phyloP scores from a whole-genome alignment of 2,888 invertebrate species.

The Pandemis cinnamomeana region DNA sequence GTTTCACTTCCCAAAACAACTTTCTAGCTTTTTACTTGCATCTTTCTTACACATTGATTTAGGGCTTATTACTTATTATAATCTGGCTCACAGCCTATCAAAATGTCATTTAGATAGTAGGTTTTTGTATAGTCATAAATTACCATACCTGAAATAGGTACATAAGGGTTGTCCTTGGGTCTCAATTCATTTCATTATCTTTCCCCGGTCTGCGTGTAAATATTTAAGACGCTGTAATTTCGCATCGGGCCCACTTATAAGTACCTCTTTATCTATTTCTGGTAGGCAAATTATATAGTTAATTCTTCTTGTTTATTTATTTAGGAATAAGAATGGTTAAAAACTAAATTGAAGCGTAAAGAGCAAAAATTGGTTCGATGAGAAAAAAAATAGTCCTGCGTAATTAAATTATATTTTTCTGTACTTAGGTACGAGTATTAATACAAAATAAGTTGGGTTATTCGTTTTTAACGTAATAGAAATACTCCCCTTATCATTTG shows the following conservation, averaged over 20 bases:
- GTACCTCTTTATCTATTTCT: not conserved
- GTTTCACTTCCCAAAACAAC: not conserved
- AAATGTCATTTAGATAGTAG: not conserved
- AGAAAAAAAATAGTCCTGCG: not conserved
- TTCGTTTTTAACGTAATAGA: not conserved
- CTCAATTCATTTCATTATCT: not conserved
- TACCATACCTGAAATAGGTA: not conserved
- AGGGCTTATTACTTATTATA: not conserved
- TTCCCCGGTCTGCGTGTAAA: not conserved
- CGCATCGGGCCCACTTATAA: not conserved
- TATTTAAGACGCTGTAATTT: not conserved
- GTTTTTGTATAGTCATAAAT: not conserved
- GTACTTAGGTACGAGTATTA: not conserved
- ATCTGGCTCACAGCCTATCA: not conserved
- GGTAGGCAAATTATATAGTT: not conserved
- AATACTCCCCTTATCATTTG: not conserved
- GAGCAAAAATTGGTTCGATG: not conserved
- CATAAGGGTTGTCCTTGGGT: slow-evolving; percentile 1
- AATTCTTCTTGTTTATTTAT: slow-evolving; percentile 1
- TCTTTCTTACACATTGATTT: not conserved
- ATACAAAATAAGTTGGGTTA: too few species aligned
- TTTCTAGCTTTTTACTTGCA: not conserved
- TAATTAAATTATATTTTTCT: not conserved
- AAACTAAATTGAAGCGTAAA: not conserved
- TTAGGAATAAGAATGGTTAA: not conserved